phyloP scores from a whole-genome alignment of 2,888 invertebrate genomes.

The Cistogaster globosa region DNA sequence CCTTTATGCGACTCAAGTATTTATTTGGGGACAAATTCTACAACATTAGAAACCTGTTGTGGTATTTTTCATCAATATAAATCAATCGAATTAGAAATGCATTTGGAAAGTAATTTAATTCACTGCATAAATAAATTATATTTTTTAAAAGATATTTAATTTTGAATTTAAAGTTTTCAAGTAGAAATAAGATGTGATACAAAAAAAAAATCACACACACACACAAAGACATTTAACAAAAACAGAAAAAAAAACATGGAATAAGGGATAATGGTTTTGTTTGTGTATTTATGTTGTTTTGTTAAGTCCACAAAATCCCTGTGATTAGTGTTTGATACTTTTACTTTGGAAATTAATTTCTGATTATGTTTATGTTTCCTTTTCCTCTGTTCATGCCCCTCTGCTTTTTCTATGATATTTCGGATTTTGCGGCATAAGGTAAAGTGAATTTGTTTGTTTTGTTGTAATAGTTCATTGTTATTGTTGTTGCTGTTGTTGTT shows the following conservation, averaged over 20 bases:
- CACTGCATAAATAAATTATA: too few species aligned
- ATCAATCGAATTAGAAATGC: too few species aligned
- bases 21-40: too few species aligned
- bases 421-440: conserved; percentile 56
- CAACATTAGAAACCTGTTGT: too few species aligned
- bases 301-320: conserved; percentile 63
- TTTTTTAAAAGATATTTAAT: background rate
- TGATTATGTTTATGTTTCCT: conserved; percentile 69
- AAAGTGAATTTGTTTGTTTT: conserved; percentile 50
- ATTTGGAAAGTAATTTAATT: too few species aligned
- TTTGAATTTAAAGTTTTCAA: background rate
- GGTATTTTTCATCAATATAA: too few species aligned
- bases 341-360: conserved; percentile 70
- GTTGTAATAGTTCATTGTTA: background rate
- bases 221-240: conserved; percentile 24
- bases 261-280: conserved; percentile 62
- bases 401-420: conserved; percentile 19
- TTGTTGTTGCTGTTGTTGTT: background rate
- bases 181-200: too few species aligned
- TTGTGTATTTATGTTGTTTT: conserved; percentile 57
- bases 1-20: too few species aligned
- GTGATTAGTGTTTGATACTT: conserved; percentile 71
- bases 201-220: background rate
- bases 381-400: conserved; percentile 11
- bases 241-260: conserved; percentile 27